Base-by-base conservation (phyloP, 2,888 invertebrate genomes). In the Oxytorus armatus region DNA sequence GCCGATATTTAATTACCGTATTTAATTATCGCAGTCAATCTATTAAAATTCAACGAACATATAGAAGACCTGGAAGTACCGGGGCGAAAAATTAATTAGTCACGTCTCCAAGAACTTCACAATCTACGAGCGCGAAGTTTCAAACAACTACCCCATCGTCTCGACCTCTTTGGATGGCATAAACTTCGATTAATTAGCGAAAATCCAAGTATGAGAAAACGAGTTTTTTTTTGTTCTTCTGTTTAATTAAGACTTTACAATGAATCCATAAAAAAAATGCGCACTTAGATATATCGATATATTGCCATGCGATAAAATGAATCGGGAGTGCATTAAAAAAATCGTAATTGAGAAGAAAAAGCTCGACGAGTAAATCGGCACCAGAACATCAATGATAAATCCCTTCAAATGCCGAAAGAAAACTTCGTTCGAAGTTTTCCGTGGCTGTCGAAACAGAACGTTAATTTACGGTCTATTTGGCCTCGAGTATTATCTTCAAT, bases 401-500 rank as follows among this genome's bases (percentile, higher is more conserved):
- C n/a, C n/a, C n/a, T n/a, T n/a, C n/a, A 11, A 33, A 4, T 57
- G 29, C 4, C 8, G 18, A 18, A 36, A 21, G 10, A 51, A 51
- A 23, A 51, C n/a, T n/a, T 10, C 5, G 11, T 36, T 11, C 7
- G 10, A 68, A 42, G 8, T 11, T 39, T 65, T 25, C 10, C 10
- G 21, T 29, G 47, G 53, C 39, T 47, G 3, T 36, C n/a, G 5
- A 11, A 65, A 42, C 51, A 10, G 61, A 25, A 44, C 59, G 21
- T 78, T 80, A 82, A 86, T 86, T 81, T 81, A 86, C 73, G 72
- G 57, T 39, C 42, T 85, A 85, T 88, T 88, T 89, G 81, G 77
- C 82, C 85, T 86, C 85, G 69, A 83, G 86, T 77, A 85, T 89
- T 83, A 70, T 66, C 72, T 83, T 87, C 86, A 79, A 81, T 59